A percentile compares a stretch with the other conserved stretches of the same genome.
Conservation (phyloP, 2,888 invertebrate species). For the Rhyacophila evoluta region DNA sequence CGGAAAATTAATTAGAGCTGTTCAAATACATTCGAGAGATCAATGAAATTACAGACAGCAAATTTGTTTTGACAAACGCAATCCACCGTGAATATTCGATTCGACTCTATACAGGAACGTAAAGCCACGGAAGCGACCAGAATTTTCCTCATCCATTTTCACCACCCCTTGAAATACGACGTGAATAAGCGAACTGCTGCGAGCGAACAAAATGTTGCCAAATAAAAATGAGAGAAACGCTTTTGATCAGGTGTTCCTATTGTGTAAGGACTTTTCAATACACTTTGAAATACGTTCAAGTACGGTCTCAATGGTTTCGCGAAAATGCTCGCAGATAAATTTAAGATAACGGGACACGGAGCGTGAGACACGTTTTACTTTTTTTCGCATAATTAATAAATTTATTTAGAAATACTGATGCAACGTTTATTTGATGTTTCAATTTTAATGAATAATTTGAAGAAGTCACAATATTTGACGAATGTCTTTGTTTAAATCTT, state of each 20-base stretch:
- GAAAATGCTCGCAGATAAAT: not conserved
- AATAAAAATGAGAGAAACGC: constrained; percentile 26
- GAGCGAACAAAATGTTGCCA: constrained; percentile 28
- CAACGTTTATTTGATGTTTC: no score
- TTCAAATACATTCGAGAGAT: not conserved
- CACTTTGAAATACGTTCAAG: not conserved
- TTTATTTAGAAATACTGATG: no score
- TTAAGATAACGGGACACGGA: not conserved
- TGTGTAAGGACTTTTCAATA: not conserved
- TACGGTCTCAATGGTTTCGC: not conserved
- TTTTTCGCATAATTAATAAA: not conserved
- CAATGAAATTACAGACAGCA: not conserved
- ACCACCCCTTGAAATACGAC: not conserved
- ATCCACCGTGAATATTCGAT: not conserved
- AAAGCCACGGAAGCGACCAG: constrained; percentile 18
- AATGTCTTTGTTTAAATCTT: no score
- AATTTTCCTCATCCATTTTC: not conserved
- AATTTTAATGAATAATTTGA: no score
- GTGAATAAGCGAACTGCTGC: not conserved
- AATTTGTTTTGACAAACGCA: not conserved
- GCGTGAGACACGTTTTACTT: not conserved
- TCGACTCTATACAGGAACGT: not conserved
- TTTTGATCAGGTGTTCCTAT: constrained; percentile 32
- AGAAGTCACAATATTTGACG: no score
- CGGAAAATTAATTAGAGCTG: no score